Conservation (phyloP, 1,140 invertebrate species). For the Macrotrachela quadricornifera region DNA sequence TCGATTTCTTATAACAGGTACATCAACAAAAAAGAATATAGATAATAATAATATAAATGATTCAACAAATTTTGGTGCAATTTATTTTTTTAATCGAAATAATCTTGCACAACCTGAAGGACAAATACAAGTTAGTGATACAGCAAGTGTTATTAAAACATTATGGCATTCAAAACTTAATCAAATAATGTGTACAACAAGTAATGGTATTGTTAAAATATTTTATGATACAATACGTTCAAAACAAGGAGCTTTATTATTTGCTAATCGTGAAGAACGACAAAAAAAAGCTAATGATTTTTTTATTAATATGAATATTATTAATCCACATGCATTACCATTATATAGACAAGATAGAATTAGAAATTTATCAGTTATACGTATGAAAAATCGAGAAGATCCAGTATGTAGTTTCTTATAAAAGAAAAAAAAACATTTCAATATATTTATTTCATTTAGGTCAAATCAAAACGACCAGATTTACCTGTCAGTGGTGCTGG, state of each 20-base stretch:
- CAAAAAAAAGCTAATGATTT: conserved; percentile 33
- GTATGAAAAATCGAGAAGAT: conserved; percentile 1
- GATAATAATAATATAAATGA: conserved; percentile 35
- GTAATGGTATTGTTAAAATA: conserved; percentile 67
- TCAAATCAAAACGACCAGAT: conserved; percentile 71
- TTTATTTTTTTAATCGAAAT: too few species aligned
- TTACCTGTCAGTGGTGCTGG: conserved; percentile 70
- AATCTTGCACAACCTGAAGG: too few species aligned
- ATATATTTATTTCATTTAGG: too few species aligned
- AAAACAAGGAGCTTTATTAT: conserved; percentile 44
- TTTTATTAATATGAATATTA: conserved; percentile 39
- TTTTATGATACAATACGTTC: conserved; percentile 60
- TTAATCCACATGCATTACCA: conserved; percentile 58
- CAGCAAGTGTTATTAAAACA: conserved; percentile 49
- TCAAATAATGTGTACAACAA: conserved; percentile 76
- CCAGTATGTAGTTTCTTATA: not conserved
- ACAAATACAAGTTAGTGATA: too few species aligned
- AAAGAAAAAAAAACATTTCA: too few species aligned
- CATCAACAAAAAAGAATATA: conserved; percentile 29
- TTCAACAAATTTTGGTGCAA: too few species aligned
- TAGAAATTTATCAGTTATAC: conserved; percentile 39
- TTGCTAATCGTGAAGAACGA: conserved; percentile 64
- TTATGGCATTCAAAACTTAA: conserved; percentile 91
- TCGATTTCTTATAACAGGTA: conserved; percentile 60
- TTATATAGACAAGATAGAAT: conserved; percentile 77